Evolutionary conservation across 2,797 vertebrate genomes (phyloP), one percentile per base, ranked within the genome.

Genomic region (Antennarius maculatus): DNA sequence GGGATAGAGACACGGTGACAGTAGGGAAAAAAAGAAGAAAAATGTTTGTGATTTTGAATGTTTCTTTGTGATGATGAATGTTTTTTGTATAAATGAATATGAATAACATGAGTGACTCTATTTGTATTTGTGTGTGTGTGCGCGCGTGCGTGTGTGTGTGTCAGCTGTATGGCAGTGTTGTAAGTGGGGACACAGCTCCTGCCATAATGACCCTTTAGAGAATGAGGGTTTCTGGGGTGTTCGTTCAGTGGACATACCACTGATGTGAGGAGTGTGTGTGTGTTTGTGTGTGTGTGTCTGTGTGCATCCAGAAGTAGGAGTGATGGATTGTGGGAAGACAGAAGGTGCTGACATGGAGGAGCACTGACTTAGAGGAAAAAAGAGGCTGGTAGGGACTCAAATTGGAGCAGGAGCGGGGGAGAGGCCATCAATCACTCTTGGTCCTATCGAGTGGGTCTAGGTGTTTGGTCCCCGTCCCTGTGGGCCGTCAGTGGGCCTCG

Each of bases 401-500:
- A 86, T 63, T 46, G 17, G 69, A 37, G 77, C 54, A 50, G 64
- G 61, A 75, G 62, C 31, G 61, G 59, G 59, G 79, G 76, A 76
- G 60, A 63, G 69, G 63, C 68, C 84, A 92, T 92, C 91, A 84
- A 91, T 92, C 91, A 90, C 76, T 59, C 27, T 80, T 85, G 77
- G 85, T 10, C 80, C 71, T 88, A 92, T 91, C 74, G 88, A 90
- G 85, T 88, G 74, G 76, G 75, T 80, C 76, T 81, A 69, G 86
- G 77, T 86, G 86, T 82, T 81, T 81, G 11, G 74, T 61, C 58
- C 54, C 18, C 1, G 58, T 89, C 88, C 90, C 90, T 17, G 66
- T 14, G 80, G 89, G 64, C 70, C 61, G 14, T 54, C 72, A 41
- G 61, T 66, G 74, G 80, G 62, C 55, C 69, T 54, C 66, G 85